Evolutionary conservation across 2,888 invertebrate genomes (phyloP), one percentile per base, ranked within the genome.

Genomic region (Pyrrhia umbra): DNA sequence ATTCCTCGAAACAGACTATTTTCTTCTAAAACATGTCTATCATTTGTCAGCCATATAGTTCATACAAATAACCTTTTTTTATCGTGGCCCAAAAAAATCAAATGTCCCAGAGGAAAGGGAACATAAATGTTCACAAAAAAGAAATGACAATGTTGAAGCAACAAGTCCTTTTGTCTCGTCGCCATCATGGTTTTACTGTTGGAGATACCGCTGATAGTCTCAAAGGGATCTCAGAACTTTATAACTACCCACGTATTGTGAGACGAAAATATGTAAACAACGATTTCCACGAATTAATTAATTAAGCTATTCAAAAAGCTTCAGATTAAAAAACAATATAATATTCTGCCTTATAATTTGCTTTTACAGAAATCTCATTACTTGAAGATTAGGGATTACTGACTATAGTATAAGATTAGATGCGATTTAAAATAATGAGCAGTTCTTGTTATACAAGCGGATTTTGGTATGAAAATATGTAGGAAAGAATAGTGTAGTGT

Each of bases 91-190:
- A 49, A 67, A 67, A 70, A 71, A 71, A 68, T 57, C 18, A 56
- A 50, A 59, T 45, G 45, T 55, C 68, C 68, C 69, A n/a, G 40
- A 66, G 61, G 73, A 47, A 50, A 60, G 30, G 45, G 39, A 74
- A 74, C 68, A 76, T 76, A 80, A 67, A 75, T 75, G 70, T 70
- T 71, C 69, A 49, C 56, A 55, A 75, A 69, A 74, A 76, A 81
- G 55, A 76, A 80, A 83, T 81, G 82, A 78, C 80, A 71, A 72
- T 60, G 68, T 69, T 49, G 52, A 52, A 72, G 81, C 84, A 85
- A 85, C 85, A 85, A 78, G 84, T 84, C 45, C 43, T 49, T 66
- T 73, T 51, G 50, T 79, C 60, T 74, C 40, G 46, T 5, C n/a
- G 40, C 15, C 43, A 45, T 61, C 58, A 64, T 27, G 30, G 15